Conservation (phyloP, 2,888 invertebrate genomes). For the Chydorus sphaericus region DNA sequence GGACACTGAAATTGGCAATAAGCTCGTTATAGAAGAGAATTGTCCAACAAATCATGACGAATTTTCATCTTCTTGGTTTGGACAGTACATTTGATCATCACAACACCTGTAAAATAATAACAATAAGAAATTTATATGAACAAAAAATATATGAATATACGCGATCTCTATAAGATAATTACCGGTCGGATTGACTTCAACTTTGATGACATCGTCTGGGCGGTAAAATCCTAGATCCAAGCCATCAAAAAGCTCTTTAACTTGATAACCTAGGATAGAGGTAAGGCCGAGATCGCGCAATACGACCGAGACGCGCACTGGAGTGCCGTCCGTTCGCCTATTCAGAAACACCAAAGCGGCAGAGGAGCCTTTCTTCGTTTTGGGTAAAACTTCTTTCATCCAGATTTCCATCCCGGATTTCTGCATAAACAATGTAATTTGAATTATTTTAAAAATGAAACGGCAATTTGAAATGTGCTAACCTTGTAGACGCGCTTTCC, state of each 20-base stretch:
- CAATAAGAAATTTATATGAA: too few species aligned
- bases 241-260: conserved; percentile 78
- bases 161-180: too few species aligned
- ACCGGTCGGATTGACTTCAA: conserved; percentile 83
- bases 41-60: too few species aligned
- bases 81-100: too few species aligned
- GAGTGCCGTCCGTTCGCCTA: conserved; percentile 77
- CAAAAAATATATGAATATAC: too few species aligned
- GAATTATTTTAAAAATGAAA: neutral
- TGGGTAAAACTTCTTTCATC: conserved; percentile 74
- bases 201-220: conserved; percentile 77
- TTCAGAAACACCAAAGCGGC: conserved; percentile 83
- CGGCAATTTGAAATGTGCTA: conserved; percentile 4
- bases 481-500: conserved; percentile 81
- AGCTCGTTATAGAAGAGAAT: too few species aligned
- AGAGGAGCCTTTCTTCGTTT: conserved; percentile 68
- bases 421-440: conserved; percentile 33
- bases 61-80: too few species aligned
- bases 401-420: conserved; percentile 89
- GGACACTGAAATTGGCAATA: too few species aligned
- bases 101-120: too few species aligned
- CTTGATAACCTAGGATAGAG: conserved; percentile 64
- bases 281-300: conserved; percentile 66
- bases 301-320: conserved; percentile 76
- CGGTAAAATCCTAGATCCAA: conserved; percentile 71